Percentiles rank a stretch among this genome's conserved stretches.
phyloP scores from a whole-genome alignment of 1,140 invertebrate species.

The Drosophila quadrilineata region DNA sequence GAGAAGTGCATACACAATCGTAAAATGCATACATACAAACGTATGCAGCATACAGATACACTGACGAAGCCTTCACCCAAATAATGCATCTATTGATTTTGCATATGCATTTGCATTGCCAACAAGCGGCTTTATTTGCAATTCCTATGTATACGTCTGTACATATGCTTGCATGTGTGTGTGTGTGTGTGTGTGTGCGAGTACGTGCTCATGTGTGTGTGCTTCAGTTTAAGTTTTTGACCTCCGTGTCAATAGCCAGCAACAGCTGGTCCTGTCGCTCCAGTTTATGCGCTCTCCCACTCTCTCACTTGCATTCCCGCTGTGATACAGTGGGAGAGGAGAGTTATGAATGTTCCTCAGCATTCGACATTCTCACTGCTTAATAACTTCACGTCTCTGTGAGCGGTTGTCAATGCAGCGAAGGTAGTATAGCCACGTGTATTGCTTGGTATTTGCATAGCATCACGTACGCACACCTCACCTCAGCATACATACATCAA shows the following conservation, averaged over 20 bases:
- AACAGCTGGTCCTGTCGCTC: slow-evolving; percentile 55
- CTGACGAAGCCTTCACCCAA: slow-evolving; percentile 63
- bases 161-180: neutral
- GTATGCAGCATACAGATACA: slow-evolving; percentile 31
- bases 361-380: no score
- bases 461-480: slow-evolving; percentile 48
- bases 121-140: slow-evolving; percentile 40
- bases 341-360: no score
- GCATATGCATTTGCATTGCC: slow-evolving; percentile 42
- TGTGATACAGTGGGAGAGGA: no score
- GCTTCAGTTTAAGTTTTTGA: slow-evolving; percentile 19
- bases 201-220: neutral
- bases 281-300: slow-evolving; percentile 12
- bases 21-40: slow-evolving; percentile 1
- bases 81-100: slow-evolving; percentile 50
- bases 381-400: slow-evolving; percentile 20
- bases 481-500: no score
- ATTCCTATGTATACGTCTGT: slow-evolving; percentile 3
- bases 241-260: slow-evolving; percentile 29
- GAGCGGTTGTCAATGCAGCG: slow-evolving; percentile 25
- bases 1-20: slow-evolving; percentile 11
- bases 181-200: neutral
- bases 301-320: no score
- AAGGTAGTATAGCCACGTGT: slow-evolving; percentile 61
- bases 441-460: slow-evolving; percentile 59